Base-by-base conservation (phyloP, 2,888 invertebrate genomes). In the Pardosa pseudoannulata region DNA sequence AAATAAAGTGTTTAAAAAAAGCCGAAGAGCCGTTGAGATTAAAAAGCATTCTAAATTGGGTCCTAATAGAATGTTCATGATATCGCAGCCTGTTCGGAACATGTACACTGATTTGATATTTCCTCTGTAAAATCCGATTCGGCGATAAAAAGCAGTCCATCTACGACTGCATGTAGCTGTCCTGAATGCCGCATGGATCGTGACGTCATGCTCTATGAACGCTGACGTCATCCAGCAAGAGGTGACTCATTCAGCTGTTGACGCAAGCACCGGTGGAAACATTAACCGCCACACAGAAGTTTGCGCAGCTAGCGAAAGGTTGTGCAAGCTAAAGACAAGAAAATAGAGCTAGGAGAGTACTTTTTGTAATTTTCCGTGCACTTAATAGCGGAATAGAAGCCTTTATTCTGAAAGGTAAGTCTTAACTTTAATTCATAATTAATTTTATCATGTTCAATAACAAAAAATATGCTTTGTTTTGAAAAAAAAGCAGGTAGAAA, bases 181-280 rank as follows among this genome's bases (percentile, higher is more conserved):
- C 68, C 83, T 73, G 75, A 72, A 83, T 83, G 82, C 83, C 50
- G 83, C 83, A 83, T 78, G 83, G 78, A 65, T 83, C 83, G 83
- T 83, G 83, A 83, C 83, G 83, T 83, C 83, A 83, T 83, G 83
- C 78, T 83, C 78, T 62, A 72, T 78, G 83, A 67, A 50, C 72
- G 78, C 78, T 83, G 83, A 83, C 83, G 83, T 83, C 78, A 83
- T 73, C 76, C 64, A 41, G 31, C 41, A 31, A 46, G 65, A 41
- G 67, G 67, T 83, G 83, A 78, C 64, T 83, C 78, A 83, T 56
- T 29, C 29, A 65, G 78, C 67, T 74, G 82, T 78, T 83, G 83
- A 83, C 78, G 83, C 83, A 83, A 83, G 74, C 76, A 62, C 76
- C 72, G 83, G 67, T 78, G 56, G 83, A 78, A 73, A 56, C 56